A percentile compares a stretch with the other conserved stretches of the same genome.
phyloP scores from a whole-genome alignment of 2,113 vertebrate species.

The Plectropomus leopardus region DNA sequence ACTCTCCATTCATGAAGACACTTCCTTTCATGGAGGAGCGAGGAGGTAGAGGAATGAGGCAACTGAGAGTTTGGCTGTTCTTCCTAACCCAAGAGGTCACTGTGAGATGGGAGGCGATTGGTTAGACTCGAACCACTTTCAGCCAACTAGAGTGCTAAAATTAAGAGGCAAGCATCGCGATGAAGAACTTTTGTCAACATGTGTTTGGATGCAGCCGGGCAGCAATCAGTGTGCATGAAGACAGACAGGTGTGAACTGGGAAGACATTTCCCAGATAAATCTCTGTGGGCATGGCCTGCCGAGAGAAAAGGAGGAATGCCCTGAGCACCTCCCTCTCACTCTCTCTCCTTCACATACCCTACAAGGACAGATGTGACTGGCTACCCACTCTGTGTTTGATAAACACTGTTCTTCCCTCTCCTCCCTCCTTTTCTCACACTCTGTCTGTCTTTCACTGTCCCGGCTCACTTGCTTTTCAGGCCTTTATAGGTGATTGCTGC shows the following conservation, averaged over 20 bases:
- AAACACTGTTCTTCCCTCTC: conserved; percentile 78
- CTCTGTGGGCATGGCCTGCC: conserved; percentile 48
- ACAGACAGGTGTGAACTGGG: conserved; percentile 70
- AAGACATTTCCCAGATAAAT: conserved; percentile 57
- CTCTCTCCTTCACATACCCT: conserved; percentile 79
- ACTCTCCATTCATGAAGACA: conserved; percentile 30
- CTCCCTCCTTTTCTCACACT: conserved; percentile 68
- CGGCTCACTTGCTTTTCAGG: conserved; percentile 39
- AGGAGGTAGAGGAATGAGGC: conserved; percentile 31
- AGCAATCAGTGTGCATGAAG: conserved; percentile 35
- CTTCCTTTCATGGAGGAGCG: conserved; percentile 66
- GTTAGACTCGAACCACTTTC: too few relatives aligned
- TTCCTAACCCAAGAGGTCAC: conserved; percentile 32
- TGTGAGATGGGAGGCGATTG: not conserved
- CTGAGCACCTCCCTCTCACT: conserved; percentile 56
- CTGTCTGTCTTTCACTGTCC: conserved; percentile 52
- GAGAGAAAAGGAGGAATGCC: conserved; percentile 71
- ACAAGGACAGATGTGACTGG: conserved; percentile 83
- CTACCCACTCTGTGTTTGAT: conserved; percentile 80
- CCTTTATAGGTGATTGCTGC: conserved; percentile 64
- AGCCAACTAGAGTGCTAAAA: too few relatives aligned
- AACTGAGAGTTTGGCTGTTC: conserved; percentile 33
- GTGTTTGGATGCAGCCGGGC: conserved; percentile 18
- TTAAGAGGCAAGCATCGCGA: conserved; percentile 14
- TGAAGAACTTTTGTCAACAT: conserved; percentile 34